Conservation (phyloP, 2,888 invertebrate genomes). For the Ochropacha duplaris region DNA sequence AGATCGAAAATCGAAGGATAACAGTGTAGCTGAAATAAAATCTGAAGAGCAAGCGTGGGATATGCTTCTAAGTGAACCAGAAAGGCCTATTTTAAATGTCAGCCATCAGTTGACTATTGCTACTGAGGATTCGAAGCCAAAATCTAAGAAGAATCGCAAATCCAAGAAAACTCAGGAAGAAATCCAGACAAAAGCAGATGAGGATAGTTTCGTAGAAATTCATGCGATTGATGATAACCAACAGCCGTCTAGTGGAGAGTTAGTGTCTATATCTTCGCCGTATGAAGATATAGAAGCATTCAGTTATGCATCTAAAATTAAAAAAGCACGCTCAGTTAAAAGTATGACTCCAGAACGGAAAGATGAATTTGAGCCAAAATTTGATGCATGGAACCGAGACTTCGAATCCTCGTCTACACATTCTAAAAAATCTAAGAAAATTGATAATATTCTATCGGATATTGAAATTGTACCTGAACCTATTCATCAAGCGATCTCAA, state of each 20-base stretch:
- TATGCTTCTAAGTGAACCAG: constrained; percentile 63
- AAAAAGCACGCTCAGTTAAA: constrained; percentile 59
- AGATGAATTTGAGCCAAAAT: constrained; percentile 33
- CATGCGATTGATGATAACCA: constrained; percentile 73
- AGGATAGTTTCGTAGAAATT: constrained; percentile 76
- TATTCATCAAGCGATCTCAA: constrained; percentile 20
- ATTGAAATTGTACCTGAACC: constrained; percentile 31
- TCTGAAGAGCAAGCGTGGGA: constrained; percentile 77
- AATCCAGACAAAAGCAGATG: constrained; percentile 55
- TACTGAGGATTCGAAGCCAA: constrained; percentile 57
- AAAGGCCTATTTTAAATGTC: constrained; percentile 38
- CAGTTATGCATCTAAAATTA: constrained; percentile 53
- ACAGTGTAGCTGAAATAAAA: constrained; percentile 42
- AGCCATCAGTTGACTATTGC: constrained; percentile 28
- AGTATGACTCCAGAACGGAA: constrained; percentile 53
- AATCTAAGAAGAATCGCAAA: constrained; percentile 63
- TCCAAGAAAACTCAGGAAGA: constrained; percentile 61
- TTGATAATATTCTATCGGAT: constrained; percentile 18
- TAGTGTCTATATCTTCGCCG: constrained; percentile 71
- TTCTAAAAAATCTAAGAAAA: constrained; percentile 25
- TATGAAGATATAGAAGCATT: constrained; percentile 58
- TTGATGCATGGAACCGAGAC: constrained; percentile 36
- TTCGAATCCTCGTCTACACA: constrained; percentile 22
- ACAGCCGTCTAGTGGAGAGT: constrained; percentile 56
- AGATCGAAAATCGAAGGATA: constrained; percentile 23